Evolutionary conservation across 2,113 vertebrate genomes (phyloP), one percentile per base, ranked within the genome.

Genomic region (Regulus satrapa): DNA sequence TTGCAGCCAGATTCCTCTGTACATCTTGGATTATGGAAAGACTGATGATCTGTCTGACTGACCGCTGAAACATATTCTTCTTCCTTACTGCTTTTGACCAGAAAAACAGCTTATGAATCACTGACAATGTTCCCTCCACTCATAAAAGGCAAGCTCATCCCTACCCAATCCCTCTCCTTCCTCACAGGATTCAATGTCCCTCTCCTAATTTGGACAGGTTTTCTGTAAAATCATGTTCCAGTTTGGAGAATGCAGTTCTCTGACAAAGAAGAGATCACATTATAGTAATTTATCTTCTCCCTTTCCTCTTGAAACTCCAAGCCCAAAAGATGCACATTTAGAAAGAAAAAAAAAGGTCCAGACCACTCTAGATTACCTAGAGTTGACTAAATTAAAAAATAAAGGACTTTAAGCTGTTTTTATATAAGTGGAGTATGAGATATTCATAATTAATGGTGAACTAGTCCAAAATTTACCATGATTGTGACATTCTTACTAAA

Each of bases 1-100:
- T 90, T 83, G 71, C 36, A 90, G n/a, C 52, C 79, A 94, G 85
- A 86, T 92, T 90, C 63, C 45, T 93, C 45, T 87, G 41, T 78
- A 46, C 58, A 58, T 54, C 5, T 31, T 78, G 80, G 73, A 73
- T 81, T 92, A 49, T 67, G 40, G 92, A 91, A 95, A 94, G 85
- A 90, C 36, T 74, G 46, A 95, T 84, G 75, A 52, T 74, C 75
- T 95, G 67, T 32, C 88, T 86, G 71, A 24, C 63, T 86, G 85
- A 88, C 61, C 59, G 41, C 67, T 88, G 85, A 88, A 94, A 81
- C 40, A 21, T 67, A 58, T 71, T 74, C 51, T 88, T 94, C 58
- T 52, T 93, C 71, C 55, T 48, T 88, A 69, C 28, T 93, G 46
- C 51, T 90, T 92, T 92, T 83, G 87, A 88, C 79, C 78, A 69